Conservation (phyloP, 2,888 invertebrate species). For the Adelognathus sp. region DNA sequence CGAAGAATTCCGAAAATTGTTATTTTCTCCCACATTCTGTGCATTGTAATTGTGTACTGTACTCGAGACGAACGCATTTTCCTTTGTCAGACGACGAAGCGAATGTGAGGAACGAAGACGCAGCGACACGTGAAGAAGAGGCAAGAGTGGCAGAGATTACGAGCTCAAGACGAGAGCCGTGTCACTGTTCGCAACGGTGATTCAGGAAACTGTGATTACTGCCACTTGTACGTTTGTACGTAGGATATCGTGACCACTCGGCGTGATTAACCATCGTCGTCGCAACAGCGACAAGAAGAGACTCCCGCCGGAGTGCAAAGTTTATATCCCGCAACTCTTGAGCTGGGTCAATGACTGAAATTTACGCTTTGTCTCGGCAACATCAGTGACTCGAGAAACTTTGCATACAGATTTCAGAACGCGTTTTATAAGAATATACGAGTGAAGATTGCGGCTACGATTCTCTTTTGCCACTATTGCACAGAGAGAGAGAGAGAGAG, state of each 20-base stretch:
- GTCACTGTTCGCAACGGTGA: conserved; percentile 36
- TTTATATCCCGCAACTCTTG: neutral
- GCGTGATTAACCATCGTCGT: no score
- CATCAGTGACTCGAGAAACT: no score
- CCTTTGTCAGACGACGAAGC: neutral
- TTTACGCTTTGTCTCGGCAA: no score
- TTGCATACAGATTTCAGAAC: neutral
- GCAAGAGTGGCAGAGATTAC: neutral
- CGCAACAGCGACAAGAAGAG: conserved; percentile 23
- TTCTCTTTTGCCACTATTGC: neutral
- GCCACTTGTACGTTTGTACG: conserved; percentile 53
- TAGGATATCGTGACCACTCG: conserved; percentile 48
- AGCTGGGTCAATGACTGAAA: conserved; percentile 43
- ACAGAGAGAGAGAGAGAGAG: neutral
- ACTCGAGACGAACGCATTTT: neutral
- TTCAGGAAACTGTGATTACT: conserved; percentile 58
- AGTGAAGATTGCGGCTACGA: neutral
- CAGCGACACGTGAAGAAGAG: neutral
- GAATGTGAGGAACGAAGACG: no score
- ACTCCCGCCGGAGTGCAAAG: neutral
- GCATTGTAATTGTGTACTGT: neutral
- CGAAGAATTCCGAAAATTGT: neutral
- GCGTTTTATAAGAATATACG: neutral
- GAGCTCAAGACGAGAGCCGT: conserved; percentile 20
- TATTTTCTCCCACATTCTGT: neutral